Conservation (phyloP, 1,140 invertebrate species). For the Vanessa atalanta region DNA sequence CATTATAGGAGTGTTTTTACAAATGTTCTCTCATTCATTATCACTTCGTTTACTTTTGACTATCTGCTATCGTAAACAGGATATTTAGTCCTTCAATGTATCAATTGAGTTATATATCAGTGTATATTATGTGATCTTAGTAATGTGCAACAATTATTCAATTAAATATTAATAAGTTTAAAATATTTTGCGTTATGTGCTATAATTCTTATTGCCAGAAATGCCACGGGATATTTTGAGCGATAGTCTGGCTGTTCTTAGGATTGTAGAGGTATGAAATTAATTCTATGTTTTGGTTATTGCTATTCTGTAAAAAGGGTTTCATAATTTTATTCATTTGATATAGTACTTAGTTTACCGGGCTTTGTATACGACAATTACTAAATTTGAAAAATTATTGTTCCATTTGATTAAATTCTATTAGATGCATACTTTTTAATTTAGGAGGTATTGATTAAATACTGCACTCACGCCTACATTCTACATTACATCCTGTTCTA, state of each 20-base stretch:
- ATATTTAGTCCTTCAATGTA: background rate
- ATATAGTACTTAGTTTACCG: too few relatives aligned
- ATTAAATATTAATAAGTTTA: background rate
- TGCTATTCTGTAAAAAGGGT: too few relatives aligned
- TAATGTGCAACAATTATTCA: slow-evolving; percentile 6
- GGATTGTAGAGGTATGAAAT: slow-evolving; percentile 67
- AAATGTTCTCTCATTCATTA: background rate
- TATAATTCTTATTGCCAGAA: slow-evolving; percentile 38
- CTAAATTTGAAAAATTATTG: too few relatives aligned
- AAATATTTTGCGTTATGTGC: slow-evolving; percentile 29
- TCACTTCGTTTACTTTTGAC: background rate
- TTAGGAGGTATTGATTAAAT: background rate
- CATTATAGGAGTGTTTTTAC: slow-evolving; percentile 10
- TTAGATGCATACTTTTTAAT: background rate
- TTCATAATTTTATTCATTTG: too few relatives aligned
- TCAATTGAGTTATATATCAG: background rate
- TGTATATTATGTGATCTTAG: background rate
- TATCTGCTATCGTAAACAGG: background rate
- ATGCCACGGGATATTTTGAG: slow-evolving; percentile 75
- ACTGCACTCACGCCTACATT: too few relatives aligned
- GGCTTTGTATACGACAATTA: too few relatives aligned
- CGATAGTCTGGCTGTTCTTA: slow-evolving; percentile 70
- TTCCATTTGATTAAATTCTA: background rate
- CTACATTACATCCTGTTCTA: too few relatives aligned
- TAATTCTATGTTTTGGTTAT: slow-evolving; percentile 1